Conservation (phyloP, 1,140 invertebrate genomes). For the Probaryconus sp. region DNA sequence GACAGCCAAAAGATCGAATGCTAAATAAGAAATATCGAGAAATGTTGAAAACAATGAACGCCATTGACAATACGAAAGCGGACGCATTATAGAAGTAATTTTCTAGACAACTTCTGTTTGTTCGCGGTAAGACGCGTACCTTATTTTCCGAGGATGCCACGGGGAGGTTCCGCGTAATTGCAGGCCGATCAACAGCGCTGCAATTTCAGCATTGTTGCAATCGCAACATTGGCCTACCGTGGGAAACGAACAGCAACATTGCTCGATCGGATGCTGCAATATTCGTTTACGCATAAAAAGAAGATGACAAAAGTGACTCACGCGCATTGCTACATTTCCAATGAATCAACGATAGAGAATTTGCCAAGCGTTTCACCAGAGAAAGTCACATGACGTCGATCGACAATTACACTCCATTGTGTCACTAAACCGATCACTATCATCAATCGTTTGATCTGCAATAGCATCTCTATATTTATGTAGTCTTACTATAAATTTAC, state of each 20-base stretch:
- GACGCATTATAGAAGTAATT: no score
- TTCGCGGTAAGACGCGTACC: conserved; percentile 22
- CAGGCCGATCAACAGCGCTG: conserved; percentile 60
- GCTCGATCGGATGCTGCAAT: conserved; percentile 47
- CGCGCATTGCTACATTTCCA: conserved; percentile 62
- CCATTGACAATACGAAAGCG: conserved; percentile 2
- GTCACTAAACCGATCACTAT: neutral
- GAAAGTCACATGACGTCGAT: conserved; percentile 36
- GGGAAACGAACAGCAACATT: conserved; percentile 62
- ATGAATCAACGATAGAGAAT: conserved; percentile 56
- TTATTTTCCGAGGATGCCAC: conserved; percentile 33
- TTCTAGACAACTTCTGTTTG: conserved; percentile 27
- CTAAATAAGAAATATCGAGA: no score
- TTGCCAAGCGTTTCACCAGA: conserved; percentile 16
- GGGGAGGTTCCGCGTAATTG: conserved; percentile 58
- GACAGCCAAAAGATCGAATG: no score
- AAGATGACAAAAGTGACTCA: conserved; percentile 66
- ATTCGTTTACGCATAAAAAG: conserved; percentile 47
- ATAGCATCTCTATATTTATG: no score
- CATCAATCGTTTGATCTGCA: conserved; percentile 7
- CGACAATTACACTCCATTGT: conserved; percentile 18
- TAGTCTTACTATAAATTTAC: no score
- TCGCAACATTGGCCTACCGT: conserved; percentile 70
- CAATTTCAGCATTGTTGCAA: conserved; percentile 72
- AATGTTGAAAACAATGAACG: no score